Evolutionary conservation across 2,888 invertebrate species (phyloP).

Genomic region (Ichneumoninae sp.): DNA sequence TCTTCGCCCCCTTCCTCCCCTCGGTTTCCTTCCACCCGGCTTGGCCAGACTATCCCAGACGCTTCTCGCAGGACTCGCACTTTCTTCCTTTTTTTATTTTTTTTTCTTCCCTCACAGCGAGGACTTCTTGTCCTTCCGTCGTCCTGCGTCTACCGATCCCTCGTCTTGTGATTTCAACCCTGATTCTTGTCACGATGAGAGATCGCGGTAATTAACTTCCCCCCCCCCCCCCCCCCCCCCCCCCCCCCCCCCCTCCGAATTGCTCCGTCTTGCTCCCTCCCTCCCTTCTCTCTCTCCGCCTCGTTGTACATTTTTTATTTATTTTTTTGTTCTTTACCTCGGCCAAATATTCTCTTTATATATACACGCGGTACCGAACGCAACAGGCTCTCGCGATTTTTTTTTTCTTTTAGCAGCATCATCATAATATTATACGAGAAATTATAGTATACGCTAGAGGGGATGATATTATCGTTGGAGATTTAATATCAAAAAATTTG

Average conservation of each 20-base stretch:
- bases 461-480: constrained; percentile 18
- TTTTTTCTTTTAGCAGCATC: not conserved
- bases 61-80: constrained; percentile 48
- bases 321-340: constrained; percentile 7
- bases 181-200: constrained; percentile 60
- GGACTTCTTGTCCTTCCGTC: constrained; percentile 52
- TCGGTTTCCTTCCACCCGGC: constrained; percentile 48
- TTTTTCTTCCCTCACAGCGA: constrained; percentile 11
- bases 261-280: constrained; percentile 15
- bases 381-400: constrained; percentile 17
- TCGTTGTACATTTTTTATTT: not conserved
- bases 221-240: not conserved
- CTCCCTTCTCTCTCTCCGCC: constrained; percentile 22
- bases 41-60: constrained; percentile 45
- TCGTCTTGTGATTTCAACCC: constrained; percentile 53
- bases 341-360: constrained; percentile 29
- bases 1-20: constrained; percentile 34
- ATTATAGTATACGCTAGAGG: constrained; percentile 11
- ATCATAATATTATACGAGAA: constrained; percentile 13
- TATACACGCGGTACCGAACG: constrained; percentile 12
- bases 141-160: constrained; percentile 32
- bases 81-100: constrained; percentile 36
- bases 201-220: constrained; percentile 56
- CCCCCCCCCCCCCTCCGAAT: constrained; percentile 18
- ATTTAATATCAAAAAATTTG: constrained; percentile 9